Conservation (phyloP, 2,888 invertebrate species). For the Hetaerina titia region DNA sequence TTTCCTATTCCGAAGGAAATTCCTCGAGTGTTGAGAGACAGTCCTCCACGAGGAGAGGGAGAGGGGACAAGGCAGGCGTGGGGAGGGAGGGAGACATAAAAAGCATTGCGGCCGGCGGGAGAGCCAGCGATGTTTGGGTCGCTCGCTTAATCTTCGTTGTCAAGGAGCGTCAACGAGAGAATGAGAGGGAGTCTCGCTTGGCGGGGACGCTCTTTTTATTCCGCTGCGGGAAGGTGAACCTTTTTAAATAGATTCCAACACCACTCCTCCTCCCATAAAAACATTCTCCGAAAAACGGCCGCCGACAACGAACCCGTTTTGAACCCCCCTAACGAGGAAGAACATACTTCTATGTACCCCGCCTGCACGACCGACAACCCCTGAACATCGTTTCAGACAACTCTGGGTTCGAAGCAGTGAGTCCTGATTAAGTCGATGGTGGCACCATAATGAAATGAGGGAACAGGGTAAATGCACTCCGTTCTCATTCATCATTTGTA, state of each 20-base stretch:
- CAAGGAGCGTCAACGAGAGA: conserved; percentile 16
- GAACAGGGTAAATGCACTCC: not conserved
- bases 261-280: not conserved
- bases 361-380: not conserved
- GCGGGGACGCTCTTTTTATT: not conserved
- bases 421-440: not conserved
- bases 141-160: conserved; percentile 38
- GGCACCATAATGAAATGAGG: not conserved
- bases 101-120: not conserved
- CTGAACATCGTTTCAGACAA: not conserved
- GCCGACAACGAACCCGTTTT: not conserved
- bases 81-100: not conserved
- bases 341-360: not conserved
- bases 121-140: not conserved
- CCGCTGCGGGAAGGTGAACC: not conserved
- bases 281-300: not conserved
- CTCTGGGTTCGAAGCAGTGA: not conserved
- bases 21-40: not conserved
- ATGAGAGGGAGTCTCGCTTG: not conserved
- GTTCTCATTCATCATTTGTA: not conserved
- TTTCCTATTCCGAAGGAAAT: not conserved
- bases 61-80: not conserved
- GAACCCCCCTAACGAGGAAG: conserved; percentile 22
- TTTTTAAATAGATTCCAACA: not conserved
- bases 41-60: not conserved